Percentiles rank a stretch among this genome's conserved stretches.
These are phyloP conservation scores for Canis aureus DNA, from an alignment of 2,113 vertebrate species.

Conservation along the genomic window DNA sequence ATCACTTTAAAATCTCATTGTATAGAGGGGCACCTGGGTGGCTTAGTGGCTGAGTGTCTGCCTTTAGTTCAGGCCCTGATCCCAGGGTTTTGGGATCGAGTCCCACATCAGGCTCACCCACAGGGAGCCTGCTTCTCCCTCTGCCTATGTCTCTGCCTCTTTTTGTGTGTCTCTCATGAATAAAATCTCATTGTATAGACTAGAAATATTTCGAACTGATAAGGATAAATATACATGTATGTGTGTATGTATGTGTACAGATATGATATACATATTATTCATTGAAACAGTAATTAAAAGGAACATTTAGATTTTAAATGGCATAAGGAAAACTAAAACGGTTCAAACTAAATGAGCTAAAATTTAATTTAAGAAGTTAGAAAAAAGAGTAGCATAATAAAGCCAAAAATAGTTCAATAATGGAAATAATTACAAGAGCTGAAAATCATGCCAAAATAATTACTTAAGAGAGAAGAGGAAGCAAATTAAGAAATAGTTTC, in stretches of 20 bases:
- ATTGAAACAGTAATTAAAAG: not conserved
- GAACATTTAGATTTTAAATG: not conserved
- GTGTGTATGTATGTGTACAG: not conserved
- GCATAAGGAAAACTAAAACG: not conserved
- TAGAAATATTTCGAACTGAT: not conserved
- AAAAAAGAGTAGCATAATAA: not conserved
- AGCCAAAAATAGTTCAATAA: not conserved
- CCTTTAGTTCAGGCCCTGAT: too few species aligned
- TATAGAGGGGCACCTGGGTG: too few species aligned
- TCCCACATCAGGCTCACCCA: too few species aligned
- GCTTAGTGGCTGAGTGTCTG: too few species aligned
- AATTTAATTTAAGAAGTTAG: not conserved
- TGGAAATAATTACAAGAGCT: not conserved
- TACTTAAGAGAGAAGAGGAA: not conserved
- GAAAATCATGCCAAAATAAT: conserved; percentile 33
- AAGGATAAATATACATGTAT: not conserved
- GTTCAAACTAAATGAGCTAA: not conserved
- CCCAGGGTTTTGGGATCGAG: too few species aligned
- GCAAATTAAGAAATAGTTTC: not conserved
- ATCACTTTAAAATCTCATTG: not conserved
- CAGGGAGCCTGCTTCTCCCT: too few species aligned
- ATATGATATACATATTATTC: not conserved
- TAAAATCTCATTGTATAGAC: not conserved
- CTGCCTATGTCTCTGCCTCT: too few species aligned
- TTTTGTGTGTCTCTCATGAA: too few species aligned